These are phyloP conservation scores for Palythoa grandis DNA, from an alignment of 92 coral and sea anemone species.

Conservation along the genomic window DNA sequence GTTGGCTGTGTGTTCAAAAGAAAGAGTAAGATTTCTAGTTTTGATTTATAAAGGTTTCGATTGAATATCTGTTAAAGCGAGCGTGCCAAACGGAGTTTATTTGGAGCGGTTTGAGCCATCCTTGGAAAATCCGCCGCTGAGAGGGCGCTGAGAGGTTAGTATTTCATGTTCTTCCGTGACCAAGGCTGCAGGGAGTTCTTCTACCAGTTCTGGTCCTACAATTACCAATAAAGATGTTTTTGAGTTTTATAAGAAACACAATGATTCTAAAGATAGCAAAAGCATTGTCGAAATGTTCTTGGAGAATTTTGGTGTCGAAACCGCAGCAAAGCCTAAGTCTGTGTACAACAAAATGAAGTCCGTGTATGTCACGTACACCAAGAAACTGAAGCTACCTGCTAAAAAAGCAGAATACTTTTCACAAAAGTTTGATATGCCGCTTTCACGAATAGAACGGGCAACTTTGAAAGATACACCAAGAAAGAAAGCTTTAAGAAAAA, in stretches of 20 bases:
- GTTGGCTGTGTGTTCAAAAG: conserved; percentile 4
- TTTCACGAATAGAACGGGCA: background rate
- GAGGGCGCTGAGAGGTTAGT: background rate
- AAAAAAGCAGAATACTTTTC: no score
- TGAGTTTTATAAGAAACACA: background rate
- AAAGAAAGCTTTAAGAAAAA: background rate
- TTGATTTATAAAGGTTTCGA: background rate
- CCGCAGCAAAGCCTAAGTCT: no score
- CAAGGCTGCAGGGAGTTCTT: background rate
- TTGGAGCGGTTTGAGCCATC: background rate
- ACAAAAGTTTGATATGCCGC: background rate
- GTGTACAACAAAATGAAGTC: background rate
- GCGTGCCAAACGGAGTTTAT: conserved; percentile 3
- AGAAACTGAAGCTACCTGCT: background rate
- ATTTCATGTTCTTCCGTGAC: background rate
- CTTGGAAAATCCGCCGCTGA: background rate
- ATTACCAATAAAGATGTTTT: conserved; percentile 10
- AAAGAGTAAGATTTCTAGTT: conserved; percentile 3
- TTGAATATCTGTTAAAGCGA: conserved; percentile 6
- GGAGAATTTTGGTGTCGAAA: conserved; percentile 5
- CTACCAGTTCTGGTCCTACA: conserved; percentile 10
- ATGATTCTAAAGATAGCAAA: conserved; percentile 1
- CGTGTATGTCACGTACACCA: background rate
- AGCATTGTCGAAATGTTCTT: conserved; percentile 14
- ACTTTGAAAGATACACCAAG: no score